phyloP scores from a whole-genome alignment of 2,113 vertebrate species.

The Bos javanicus region DNA sequence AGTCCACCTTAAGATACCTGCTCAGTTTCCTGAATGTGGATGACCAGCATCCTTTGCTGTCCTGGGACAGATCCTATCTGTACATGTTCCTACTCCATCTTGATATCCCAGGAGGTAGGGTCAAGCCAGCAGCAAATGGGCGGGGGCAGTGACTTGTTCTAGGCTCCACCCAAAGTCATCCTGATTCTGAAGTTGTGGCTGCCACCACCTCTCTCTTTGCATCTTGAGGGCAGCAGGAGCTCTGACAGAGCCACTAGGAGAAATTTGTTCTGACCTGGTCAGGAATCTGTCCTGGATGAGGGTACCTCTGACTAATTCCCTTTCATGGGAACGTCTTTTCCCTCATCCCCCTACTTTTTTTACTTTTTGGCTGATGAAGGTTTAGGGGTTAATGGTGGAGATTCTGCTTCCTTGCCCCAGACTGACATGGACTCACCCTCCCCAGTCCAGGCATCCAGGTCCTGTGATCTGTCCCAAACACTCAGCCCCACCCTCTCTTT shows the following conservation, averaged over 20 bases:
- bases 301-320: neutral
- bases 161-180: neutral
- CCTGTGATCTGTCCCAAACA: neutral
- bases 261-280: neutral
- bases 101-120: neutral
- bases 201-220: neutral
- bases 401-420: neutral
- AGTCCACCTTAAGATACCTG: neutral
- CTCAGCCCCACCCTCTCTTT: neutral
- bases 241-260: neutral
- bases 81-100: neutral
- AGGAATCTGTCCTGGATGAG: neutral
- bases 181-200: neutral
- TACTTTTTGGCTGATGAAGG: neutral
- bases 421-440: accelerated
- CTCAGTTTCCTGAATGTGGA: neutral
- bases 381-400: neutral
- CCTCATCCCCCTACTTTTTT: neutral
- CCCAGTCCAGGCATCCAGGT: neutral
- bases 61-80: neutral
- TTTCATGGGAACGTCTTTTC: neutral
- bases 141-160: neutral
- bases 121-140: neutral
- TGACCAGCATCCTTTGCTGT: neutral
- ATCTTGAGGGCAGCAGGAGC: neutral